A percentile compares a stretch with the other conserved stretches of the same genome.
These are phyloP conservation scores for Resseliella maxima DNA, from an alignment of 2,888 invertebrate genomes.

Conservation along the genomic window DNA sequence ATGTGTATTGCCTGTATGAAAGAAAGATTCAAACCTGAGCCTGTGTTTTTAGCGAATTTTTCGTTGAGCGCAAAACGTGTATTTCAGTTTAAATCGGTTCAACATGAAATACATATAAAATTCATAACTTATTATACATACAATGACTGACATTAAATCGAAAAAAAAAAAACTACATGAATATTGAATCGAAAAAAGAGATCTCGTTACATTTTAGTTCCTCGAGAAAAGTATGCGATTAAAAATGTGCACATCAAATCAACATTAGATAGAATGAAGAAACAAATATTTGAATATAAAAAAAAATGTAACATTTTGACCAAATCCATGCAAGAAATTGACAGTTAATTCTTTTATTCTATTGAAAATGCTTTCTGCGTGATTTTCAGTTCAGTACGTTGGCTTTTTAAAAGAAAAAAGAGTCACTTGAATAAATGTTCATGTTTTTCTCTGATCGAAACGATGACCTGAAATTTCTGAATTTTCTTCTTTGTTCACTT, in stretches of 20 bases:
- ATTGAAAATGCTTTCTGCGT: neutral
- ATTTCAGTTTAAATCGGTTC: slow-evolving; percentile 55
- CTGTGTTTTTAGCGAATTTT: slow-evolving; percentile 15
- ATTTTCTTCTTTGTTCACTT: neutral
- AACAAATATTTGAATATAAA: too few species aligned
- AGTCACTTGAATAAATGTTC: neutral
- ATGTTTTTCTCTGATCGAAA: neutral
- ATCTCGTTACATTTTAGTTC: neutral
- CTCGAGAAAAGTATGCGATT: too few species aligned
- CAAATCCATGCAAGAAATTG: neutral
- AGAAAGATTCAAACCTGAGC: neutral
- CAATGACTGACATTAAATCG: neutral
- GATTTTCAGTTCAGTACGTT: neutral
- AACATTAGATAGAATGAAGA: too few species aligned
- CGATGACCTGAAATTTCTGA: neutral
- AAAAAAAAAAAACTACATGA: neutral
- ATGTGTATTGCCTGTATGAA: neutral
- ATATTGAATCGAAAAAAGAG: neutral
- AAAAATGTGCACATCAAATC: too few species aligned
- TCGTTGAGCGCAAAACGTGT: slow-evolving; percentile 42
- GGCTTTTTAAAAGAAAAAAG: neutral
- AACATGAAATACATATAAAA: slow-evolving; percentile 4
- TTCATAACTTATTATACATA: slow-evolving; percentile 39
- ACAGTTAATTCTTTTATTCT: neutral
- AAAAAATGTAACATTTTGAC: slow-evolving; percentile 24